Evolutionary conservation across 1,140 invertebrate species (phyloP), one percentile per base, ranked within the genome.

Genomic region (Brachionus plicatilis): DNA sequence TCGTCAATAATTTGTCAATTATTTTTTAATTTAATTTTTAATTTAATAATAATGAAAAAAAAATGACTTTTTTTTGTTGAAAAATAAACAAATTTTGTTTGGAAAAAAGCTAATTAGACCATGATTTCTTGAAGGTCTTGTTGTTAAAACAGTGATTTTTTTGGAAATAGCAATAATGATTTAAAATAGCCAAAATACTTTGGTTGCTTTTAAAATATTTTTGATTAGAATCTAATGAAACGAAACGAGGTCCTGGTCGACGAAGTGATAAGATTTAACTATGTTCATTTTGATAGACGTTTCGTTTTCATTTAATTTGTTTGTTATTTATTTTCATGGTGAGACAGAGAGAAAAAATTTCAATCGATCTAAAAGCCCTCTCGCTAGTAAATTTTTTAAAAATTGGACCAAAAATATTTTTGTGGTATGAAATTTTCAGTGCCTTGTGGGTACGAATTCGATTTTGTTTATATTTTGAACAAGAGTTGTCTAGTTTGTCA

Each of bases 401-500:
- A 60, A 43, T 41, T 72, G 33, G 37, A 43, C 12, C 33, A 45
- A 72, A 72, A 72, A 72, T 72, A 72, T 72, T 43, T 72, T 41
- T 17, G 66, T 68, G 8, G 20, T 66, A 2, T 66, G 11, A 27
- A 24, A 68, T 17, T 72, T 72, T 41, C 3, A 60, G 33, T 72
- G 68, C 68, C 68, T 72, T 41, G 33, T 72, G 68, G 68, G 33
- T 37, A 72, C 41, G 20, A 72, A 9, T 68, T 68, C 66, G 24
- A 68, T 41, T 72, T 37, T 45, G 29, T 41, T 20, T 43, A 20
- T 72, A 43, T 20, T 72, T 72, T 14, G 4, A 43, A 41, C 0
- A 72, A 72, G 20, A 72, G 7, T 72, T 72, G 29, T 41, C 33
- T 72, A 20, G 68, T 43, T 72, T 72, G 68, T 72, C 68, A 72